Conservation (phyloP, 1,140 invertebrate genomes). For the Ceratoteleas bidentatus region DNA sequence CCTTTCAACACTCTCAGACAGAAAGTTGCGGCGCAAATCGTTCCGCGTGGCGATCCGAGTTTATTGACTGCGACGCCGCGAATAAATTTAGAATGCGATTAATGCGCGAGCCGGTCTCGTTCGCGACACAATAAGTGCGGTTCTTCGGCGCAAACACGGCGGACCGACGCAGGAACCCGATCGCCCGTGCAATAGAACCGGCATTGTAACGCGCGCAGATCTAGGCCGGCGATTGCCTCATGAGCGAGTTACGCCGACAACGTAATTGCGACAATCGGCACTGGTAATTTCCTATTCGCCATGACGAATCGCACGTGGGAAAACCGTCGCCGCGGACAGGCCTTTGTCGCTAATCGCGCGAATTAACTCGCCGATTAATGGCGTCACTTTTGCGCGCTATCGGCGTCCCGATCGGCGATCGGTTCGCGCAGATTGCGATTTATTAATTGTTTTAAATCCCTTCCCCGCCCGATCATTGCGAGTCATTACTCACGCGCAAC, state of each 20-base stretch:
- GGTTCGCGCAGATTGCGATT: too few species aligned
- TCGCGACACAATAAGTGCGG: slow-evolving; percentile 23
- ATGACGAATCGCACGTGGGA: slow-evolving; percentile 54
- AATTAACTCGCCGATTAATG: slow-evolving; percentile 24
- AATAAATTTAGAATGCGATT: slow-evolving; percentile 47
- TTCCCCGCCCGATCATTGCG: too few species aligned
- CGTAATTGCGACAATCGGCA: slow-evolving; percentile 64
- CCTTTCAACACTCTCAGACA: too few species aligned
- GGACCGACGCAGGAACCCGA: slow-evolving; percentile 51
- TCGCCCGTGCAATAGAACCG: slow-evolving; percentile 62
- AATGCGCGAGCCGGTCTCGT: slow-evolving; percentile 17
- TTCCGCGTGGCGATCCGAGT: slow-evolving; percentile 1
- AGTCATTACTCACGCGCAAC: too few species aligned
- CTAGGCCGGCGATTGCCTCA: slow-evolving; percentile 61
- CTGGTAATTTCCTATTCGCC: slow-evolving; percentile 58
- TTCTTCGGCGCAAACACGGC: slow-evolving; percentile 30
- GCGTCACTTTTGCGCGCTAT: too few species aligned
- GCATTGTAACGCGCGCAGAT: slow-evolving; percentile 60
- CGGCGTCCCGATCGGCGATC: too few species aligned
- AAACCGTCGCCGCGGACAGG: slow-evolving; percentile 26
- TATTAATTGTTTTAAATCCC: too few species aligned
- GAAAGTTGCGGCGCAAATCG: neutral
- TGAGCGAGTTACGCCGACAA: slow-evolving; percentile 51
- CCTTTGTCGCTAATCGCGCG: slow-evolving; percentile 40
- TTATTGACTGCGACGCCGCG: slow-evolving; percentile 25